phyloP scores from a whole-genome alignment of 2,797 vertebrate genomes.

The Notolepis coatsorum region DNA sequence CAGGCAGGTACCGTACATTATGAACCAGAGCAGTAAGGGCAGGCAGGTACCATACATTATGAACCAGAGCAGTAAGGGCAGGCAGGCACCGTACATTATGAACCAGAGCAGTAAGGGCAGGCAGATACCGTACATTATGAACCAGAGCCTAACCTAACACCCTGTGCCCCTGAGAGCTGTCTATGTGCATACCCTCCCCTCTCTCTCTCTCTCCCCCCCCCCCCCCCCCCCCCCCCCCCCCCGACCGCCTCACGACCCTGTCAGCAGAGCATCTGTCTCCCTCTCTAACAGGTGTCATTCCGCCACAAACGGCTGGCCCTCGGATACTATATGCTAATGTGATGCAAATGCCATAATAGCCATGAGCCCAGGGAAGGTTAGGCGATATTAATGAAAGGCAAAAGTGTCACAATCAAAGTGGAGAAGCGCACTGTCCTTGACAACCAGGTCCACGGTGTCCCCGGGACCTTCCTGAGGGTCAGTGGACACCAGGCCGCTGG shows the following conservation, averaged over 20 bases:
- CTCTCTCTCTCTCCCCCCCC: conserved; percentile 3
- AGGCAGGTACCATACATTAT: too few relatives aligned
- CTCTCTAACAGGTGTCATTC: conserved; percentile 59
- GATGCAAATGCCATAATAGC: conserved; percentile 64
- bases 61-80: too few relatives aligned
- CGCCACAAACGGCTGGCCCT: conserved; percentile 36
- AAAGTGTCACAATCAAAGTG: conserved; percentile 52
- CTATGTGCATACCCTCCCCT: not conserved
- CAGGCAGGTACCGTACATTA: too few relatives aligned
- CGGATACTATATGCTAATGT: conserved; percentile 67
- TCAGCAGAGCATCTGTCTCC: conserved; percentile 45
- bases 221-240: not conserved
- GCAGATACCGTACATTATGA: too few relatives aligned
- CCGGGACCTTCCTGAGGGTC: conserved; percentile 63
- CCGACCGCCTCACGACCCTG: conserved; percentile 21
- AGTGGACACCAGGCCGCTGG: conserved; percentile 38
- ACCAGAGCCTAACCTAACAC: too few relatives aligned
- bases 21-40: too few relatives aligned
- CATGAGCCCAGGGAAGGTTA: conserved; percentile 67
- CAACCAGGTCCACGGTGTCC: conserved; percentile 30
- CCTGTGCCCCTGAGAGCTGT: not conserved
- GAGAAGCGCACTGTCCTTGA: conserved; percentile 52
- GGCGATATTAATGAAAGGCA: conserved; percentile 63
- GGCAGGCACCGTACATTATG: too few relatives aligned
- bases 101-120: too few relatives aligned